Evolutionary conservation across 2,888 invertebrate genomes (phyloP).

Genomic region (Tillus elongatus): DNA sequence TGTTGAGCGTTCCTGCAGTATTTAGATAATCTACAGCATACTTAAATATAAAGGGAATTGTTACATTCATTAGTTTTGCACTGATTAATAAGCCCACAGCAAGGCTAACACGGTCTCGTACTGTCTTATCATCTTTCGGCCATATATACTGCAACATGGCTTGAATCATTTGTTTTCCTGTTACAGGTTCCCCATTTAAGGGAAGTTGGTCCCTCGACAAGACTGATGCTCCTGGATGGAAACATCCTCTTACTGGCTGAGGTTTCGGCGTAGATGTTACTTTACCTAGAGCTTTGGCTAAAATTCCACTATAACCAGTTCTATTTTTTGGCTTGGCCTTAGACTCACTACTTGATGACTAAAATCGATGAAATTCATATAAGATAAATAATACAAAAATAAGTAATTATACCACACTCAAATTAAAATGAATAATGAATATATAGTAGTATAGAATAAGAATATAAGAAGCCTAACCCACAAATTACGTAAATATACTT

Average conservation of each 20-base stretch:
- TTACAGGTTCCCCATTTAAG: constrained; percentile 51
- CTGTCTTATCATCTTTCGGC: constrained; percentile 79
- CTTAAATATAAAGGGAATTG: constrained; percentile 94
- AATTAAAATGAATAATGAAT: too few relatives aligned
- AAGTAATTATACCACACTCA: too few relatives aligned
- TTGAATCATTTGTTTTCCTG: constrained; percentile 68
- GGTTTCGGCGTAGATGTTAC: constrained; percentile 30
- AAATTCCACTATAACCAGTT: too few relatives aligned
- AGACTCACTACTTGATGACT: too few relatives aligned
- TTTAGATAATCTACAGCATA: constrained; percentile 85
- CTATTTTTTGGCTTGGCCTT: too few relatives aligned
- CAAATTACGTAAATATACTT: too few relatives aligned
- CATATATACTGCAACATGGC: constrained; percentile 90
- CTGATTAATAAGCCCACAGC: constrained; percentile 72
- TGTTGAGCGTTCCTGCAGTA: constrained; percentile 51
- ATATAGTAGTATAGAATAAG: too few relatives aligned
- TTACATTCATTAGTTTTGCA: constrained; percentile 81
- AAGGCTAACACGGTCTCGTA: constrained; percentile 69
- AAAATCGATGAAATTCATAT: too few relatives aligned
- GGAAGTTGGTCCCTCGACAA: constrained; percentile 48
- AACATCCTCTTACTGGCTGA: constrained; percentile 65
- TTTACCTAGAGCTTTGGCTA: constrained; percentile 29
- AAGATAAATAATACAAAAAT: too few relatives aligned
- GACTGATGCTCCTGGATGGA: constrained; percentile 76
- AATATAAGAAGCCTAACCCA: too few relatives aligned